Percentiles rank a stretch among this genome's conserved stretches.
phyloP scores from a whole-genome alignment of 2,797 vertebrate genomes.

The Valencia hispanica region DNA sequence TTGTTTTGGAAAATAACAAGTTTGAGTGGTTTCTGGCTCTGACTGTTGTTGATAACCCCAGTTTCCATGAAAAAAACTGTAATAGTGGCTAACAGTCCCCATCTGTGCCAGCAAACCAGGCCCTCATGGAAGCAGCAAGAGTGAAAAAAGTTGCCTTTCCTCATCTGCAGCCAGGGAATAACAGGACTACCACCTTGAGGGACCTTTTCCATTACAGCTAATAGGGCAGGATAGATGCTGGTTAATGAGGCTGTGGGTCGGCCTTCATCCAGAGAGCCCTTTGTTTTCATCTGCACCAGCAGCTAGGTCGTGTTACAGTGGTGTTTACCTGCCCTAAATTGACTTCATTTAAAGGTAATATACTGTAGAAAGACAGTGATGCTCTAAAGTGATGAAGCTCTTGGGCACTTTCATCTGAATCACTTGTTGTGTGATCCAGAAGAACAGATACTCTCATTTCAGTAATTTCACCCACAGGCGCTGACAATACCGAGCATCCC shows the following conservation, averaged over 20 bases:
- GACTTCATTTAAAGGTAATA: constrained; percentile 12
- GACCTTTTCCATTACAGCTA: constrained; percentile 46
- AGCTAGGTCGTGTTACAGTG: constrained; percentile 5
- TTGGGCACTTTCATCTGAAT: neutral
- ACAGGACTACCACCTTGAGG: constrained; percentile 31
- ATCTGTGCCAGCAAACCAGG: constrained; percentile 28
- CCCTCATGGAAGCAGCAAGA: constrained; percentile 19
- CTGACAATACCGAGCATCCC: too few relatives aligned
- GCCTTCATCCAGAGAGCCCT: constrained; percentile 29
- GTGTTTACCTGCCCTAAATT: constrained; percentile 17
- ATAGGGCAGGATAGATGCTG: constrained; percentile 45
- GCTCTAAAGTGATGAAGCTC: neutral
- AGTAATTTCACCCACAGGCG: too few relatives aligned
- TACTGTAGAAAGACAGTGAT: constrained; percentile 9
- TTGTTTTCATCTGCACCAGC: constrained; percentile 33
- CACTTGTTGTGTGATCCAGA: neutral
- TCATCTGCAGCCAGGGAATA: constrained; percentile 14
- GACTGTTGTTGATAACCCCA: constrained; percentile 22
- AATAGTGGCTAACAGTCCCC: constrained; percentile 24
- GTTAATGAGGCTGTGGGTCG: constrained; percentile 48
- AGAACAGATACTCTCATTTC: neutral
- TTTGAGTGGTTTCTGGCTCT: neutral
- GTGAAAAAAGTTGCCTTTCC: constrained; percentile 33
- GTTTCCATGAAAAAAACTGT: constrained; percentile 27
- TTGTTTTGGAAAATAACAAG: constrained; percentile 13